Percentiles rank a stretch among this genome's conserved stretches.
Conservation (phyloP, 37 sponge, comb jelly and placozoan species). For the Ianthella basta region DNA sequence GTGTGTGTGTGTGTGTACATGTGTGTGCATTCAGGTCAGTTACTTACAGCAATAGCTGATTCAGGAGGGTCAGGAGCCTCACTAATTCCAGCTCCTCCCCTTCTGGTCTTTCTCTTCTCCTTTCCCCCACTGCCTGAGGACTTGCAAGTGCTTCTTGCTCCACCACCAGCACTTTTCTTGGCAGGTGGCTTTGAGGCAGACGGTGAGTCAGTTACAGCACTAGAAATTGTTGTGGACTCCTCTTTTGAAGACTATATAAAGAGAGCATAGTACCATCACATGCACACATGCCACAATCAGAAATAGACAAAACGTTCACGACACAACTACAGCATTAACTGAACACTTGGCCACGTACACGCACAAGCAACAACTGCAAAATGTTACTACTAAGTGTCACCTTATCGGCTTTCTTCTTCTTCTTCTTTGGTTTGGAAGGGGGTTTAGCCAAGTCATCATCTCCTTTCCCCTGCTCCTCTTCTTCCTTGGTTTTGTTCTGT, state of each 20-base stretch:
- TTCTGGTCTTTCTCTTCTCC: slow-evolving; percentile 36
- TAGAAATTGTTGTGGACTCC: not conserved
- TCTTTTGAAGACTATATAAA: too few relatives aligned
- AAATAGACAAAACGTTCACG: too few relatives aligned
- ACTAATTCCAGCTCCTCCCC: slow-evolving; percentile 30
- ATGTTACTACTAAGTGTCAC: too few relatives aligned
- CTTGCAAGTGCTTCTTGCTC: not conserved
- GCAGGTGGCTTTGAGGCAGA: not conserved
- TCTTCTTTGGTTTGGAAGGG: not conserved
- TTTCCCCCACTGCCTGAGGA: not conserved
- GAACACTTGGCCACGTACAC: too few relatives aligned
- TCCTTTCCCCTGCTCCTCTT: not conserved
- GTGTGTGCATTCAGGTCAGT: not conserved
- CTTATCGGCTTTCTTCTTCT: too few relatives aligned
- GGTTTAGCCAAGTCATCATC: not conserved
- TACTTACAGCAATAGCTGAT: slow-evolving; percentile 66
- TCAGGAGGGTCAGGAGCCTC: slow-evolving; percentile 54
- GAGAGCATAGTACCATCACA: too few relatives aligned
- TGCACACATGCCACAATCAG: too few relatives aligned
- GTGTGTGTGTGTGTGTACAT: not conserved
- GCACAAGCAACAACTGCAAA: too few relatives aligned
- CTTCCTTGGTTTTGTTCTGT: slow-evolving; percentile 23
- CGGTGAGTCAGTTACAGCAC: not conserved
- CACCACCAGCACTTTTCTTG: not conserved
- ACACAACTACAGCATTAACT: too few relatives aligned